Evolutionary conservation across 2,113 vertebrate species (phyloP), one percentile per base, ranked within the genome.

Genomic region (Pygoscelis adeliae): DNA sequence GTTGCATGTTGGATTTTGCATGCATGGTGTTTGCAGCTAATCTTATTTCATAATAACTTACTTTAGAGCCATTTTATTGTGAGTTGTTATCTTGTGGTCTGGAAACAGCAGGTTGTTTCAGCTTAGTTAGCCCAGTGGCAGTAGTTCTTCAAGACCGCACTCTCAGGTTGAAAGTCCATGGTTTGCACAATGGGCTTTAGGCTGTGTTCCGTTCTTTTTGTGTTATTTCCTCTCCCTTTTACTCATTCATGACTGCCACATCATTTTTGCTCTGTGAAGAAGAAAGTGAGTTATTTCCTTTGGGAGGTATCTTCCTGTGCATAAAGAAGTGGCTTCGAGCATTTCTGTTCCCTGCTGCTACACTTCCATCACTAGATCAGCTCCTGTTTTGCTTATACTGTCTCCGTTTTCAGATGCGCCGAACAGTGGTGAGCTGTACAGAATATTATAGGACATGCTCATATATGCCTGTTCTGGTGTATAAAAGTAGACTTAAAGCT

Each of bases 271-370:
- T 89, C 38, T 40, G 49, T 76, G 66, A 93, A 94, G 95, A 89
- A 89, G 73, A 66, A 21, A 90, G 71, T 32, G 56, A 94, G 36
- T 87, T 96, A 59, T 69, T 96, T 95, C 70, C 61, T 85, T 90
- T 80, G 66, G 74, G 73, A 85, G 14, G 6, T 76, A 22, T 72
- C 69, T 69, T 89, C 59, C n/a, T 61, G 61, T 4, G 4, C 19
- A 5, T 52, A 53, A 92, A 78, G 52, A 90, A 69, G 55, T 15
- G 27, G 32, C 34, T 93, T 82, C 69, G 32, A 67, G 59, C 81
- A 25, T 70, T 95, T 71, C 47, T 90, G 32, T 93, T 95, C 67
- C 91, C 56, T 95, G 89, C 92, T 94, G 73, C 73, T 85, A 13
- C 19, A 13, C 34, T 89, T 87, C 81, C 30, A 20, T 89, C 47